Evolutionary conservation across 2,888 invertebrate genomes (phyloP).

Genomic region (Frankliniella intonsa): DNA sequence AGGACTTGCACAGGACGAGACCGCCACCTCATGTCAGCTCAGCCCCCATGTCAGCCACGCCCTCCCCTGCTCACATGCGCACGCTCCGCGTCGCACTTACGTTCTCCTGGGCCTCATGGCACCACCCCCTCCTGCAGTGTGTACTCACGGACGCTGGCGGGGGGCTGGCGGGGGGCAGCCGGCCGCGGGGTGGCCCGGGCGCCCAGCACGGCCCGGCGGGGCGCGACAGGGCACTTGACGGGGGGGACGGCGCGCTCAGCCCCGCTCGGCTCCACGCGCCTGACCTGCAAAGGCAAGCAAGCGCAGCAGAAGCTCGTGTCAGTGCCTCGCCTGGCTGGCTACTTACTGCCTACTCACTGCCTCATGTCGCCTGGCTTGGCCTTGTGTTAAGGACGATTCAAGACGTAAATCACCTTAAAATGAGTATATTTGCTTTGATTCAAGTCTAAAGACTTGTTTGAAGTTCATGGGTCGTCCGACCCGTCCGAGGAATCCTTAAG

Average conservation of each 20-base stretch:
- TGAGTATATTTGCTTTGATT: too few relatives aligned
- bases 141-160: not conserved
- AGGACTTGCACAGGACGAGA: too few relatives aligned
- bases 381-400: too few relatives aligned
- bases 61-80: too few relatives aligned
- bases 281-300: too few relatives aligned
- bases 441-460: too few relatives aligned
- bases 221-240: not conserved
- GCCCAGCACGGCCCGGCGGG: not conserved
- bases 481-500: too few relatives aligned
- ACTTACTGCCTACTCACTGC: not conserved
- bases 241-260: not conserved
- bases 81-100: not conserved
- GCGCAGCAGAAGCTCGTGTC: not conserved
- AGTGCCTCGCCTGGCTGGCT: not conserved
- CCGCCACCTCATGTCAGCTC: too few relatives aligned
- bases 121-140: not conserved
- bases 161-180: not conserved
- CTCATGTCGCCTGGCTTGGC: too few relatives aligned
- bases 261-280: not conserved
- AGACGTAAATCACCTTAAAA: too few relatives aligned
- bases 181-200: not conserved
- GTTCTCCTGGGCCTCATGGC: not conserved
- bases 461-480: too few relatives aligned
- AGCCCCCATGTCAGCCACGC: too few relatives aligned